Conservation (phyloP, 2,797 vertebrate genomes). For the Podargus strigoides region DNA sequence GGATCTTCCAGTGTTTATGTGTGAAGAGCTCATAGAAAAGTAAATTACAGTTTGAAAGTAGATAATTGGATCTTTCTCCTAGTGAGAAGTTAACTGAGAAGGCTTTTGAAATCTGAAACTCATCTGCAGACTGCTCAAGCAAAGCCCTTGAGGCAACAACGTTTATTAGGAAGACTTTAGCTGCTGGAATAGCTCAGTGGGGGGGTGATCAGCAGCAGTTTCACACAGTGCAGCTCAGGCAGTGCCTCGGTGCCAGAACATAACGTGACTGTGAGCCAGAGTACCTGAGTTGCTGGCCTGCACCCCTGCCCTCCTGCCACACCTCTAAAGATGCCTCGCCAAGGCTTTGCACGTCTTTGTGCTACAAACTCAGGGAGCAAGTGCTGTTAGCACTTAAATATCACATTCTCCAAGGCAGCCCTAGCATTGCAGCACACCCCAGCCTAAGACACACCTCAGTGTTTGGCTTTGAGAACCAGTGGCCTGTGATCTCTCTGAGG, state of each 20-base stretch:
- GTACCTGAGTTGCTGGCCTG: background rate
- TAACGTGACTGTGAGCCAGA: background rate
- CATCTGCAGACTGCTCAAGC: background rate
- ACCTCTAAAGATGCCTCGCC: background rate
- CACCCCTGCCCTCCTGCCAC: background rate
- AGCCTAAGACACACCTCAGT: fast-evolving
- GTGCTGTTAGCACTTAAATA: fast-evolving
- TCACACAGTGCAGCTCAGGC: background rate
- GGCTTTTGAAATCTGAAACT: constrained; percentile 58
- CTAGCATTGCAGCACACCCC: fast-evolving
- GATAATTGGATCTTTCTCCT: constrained; percentile 37
- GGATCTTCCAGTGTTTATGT: background rate
- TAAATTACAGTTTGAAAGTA: constrained; percentile 21
- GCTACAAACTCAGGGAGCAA: background rate
- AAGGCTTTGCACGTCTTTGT: background rate
- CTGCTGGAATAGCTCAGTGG: background rate
- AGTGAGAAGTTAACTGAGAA: background rate
- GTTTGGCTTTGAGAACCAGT: fast-evolving
- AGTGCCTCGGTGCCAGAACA: background rate
- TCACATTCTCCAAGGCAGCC: fast-evolving
- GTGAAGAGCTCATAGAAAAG: background rate
- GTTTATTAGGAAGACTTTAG: constrained; percentile 18
- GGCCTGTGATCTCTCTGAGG: background rate
- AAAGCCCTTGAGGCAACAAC: constrained; percentile 8
- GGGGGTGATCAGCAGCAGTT: background rate